phyloP scores from a whole-genome alignment of 2,888 invertebrate genomes.

The Abrostola tripartita region DNA sequence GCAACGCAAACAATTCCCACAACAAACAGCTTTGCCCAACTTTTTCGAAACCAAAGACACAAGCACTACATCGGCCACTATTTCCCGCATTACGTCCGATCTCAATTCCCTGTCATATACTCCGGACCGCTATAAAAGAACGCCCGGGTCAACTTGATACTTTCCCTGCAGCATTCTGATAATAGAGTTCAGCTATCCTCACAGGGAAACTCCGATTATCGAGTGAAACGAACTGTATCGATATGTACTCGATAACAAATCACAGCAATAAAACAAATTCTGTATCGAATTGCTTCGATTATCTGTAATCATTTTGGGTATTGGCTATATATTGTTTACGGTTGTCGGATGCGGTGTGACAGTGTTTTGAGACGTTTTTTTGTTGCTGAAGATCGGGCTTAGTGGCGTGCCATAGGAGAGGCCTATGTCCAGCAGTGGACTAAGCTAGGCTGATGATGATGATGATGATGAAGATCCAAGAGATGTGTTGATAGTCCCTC shows the following conservation, averaged over 20 bases:
- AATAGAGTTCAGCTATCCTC: conserved; percentile 45
- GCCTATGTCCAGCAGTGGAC: no score
- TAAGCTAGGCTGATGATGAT: no score
- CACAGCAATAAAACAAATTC: conserved; percentile 44
- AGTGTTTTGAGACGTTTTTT: no score
- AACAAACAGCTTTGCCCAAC: conserved; percentile 19
- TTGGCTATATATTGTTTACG: conserved; percentile 34
- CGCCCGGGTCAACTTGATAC: conserved; percentile 45
- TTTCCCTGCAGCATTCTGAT: conserved; percentile 39
- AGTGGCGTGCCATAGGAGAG: no score
- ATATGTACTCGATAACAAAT: conserved; percentile 43
- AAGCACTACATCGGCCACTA: conserved; percentile 29
- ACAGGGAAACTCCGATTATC: conserved; percentile 43
- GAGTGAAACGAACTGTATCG: conserved; percentile 44
- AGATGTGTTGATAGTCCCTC: no score
- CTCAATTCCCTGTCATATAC: conserved; percentile 32
- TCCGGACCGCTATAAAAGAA: conserved; percentile 43
- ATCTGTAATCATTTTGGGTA: conserved; percentile 30
- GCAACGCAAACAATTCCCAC: conserved; percentile 21
- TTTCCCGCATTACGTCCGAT: conserved; percentile 47
- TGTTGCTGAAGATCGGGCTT: no score
- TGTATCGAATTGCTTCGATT: conserved; percentile 46
- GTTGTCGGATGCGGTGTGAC: not conserved
- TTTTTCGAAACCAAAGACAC: conserved; percentile 20
- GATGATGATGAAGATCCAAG: no score